Evolutionary conservation across 2,113 vertebrate genomes (phyloP), one percentile per base, ranked within the genome.

Genomic region (Otocyon megalotis): DNA sequence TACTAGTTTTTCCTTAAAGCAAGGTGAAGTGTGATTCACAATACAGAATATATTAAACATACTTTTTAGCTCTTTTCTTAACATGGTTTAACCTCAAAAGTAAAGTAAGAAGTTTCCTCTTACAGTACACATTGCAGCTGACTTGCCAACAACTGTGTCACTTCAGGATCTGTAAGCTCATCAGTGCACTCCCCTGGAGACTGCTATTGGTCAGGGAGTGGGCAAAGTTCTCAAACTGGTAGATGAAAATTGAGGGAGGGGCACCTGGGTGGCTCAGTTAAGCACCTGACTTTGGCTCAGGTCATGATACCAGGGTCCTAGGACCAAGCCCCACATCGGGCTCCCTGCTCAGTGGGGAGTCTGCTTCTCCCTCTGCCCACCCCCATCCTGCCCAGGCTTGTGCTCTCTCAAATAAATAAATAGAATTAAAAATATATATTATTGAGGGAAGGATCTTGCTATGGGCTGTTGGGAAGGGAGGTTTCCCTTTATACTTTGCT

Each of bases 21-120:
- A 50, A 96, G 65, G 32, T 89, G 20, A 94, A 95, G 15, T 88
- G 54, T 3, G 37, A 76, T 94, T 87, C 69, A 67, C 8, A 74
- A 43, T 53, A 93, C 1, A 77, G 77, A 86, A 71, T 35, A 82
- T 17, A 77, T 11, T 26, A 81, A 74, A 43, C 24, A n/a, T 81
- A 37, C 43, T 89, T 92, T 92, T 93, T 26, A 83, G 60, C 43
- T 35, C 28, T 89, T 37, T 60, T 32, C n/a, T 76, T 30, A 69
- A 65, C 32, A 72, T 20, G 26, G 79, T 20, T 76, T 91, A 71
- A 93, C 9, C 26, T 80, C 63, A 37, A 62, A 65, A 54, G 50
- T 11, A 54, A 81, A 37, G 16, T 50, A 72, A 63, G 24, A 74
- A 37, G 26, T 50, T 62, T 93, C 50, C 37, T 60, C 30, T 82